Evolutionary conservation across 2,797 vertebrate species (phyloP), one percentile per base, ranked within the genome.

Genomic region (Moxostoma hubbsi): DNA sequence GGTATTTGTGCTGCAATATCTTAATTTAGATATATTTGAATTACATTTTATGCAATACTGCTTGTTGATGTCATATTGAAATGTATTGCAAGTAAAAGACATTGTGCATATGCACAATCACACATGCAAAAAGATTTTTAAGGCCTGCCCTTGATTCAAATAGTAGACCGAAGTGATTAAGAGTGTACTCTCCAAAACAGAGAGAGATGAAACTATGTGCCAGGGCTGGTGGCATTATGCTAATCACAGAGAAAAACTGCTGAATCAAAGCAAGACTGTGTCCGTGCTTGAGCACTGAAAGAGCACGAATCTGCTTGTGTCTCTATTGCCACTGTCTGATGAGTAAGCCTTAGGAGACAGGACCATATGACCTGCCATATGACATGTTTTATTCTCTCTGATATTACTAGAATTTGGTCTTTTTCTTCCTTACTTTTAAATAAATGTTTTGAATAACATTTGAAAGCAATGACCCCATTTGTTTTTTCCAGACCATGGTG

Each of bases 181-280:
- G 57, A 57, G 45, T 24, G 51, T 36, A 46, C 15, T 8, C 24
- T 77, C 16, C 9, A 45, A 68, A 77, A 63, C 59, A 64, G 11
- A 24, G 16, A 79, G 69, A 63, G 51, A 68, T 83, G 77, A 63
- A 67, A 83, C 54, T 85, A 68, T 77, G 83, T 84, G 84, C 83
- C 54, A 1, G 81, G 62, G 79, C 43, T 55, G 85, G 79, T 87
- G 77, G 72, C 49, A n/a, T 90, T 86, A 87, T 76, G 50, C 49
- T 76, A 51, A 80, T 84, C 84, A 83, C 75, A 79, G 77, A 55
- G 57, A 86, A 83, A 86, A 90, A 85, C 78, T 90, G 92, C 91
- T 91, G 91, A 91, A 89, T 93, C 90, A 92, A 89, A 86, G 88
- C 16, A n/a, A 66, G 10, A 49, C 63, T 12, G 4, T 24, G n/a